A percentile compares a stretch with the other conserved stretches of the same genome.
phyloP scores from a whole-genome alignment of 2,888 invertebrate genomes.

The Brachypalpus laphriformis region DNA sequence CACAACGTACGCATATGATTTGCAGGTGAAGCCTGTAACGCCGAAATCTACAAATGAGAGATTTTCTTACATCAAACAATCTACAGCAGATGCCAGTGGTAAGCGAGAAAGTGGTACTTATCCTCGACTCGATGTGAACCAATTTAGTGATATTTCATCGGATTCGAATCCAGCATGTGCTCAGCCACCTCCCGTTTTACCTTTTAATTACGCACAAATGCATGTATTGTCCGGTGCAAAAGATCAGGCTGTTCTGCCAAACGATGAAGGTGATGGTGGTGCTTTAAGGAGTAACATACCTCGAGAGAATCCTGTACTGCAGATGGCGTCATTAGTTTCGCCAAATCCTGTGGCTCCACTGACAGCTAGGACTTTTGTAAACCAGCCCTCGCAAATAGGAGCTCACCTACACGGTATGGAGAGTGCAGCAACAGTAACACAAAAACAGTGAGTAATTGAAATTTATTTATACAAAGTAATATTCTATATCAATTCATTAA shows the following conservation, averaged over 20 bases:
- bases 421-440: slow-evolving; percentile 41
- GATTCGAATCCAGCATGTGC: slow-evolving; percentile 76
- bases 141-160: slow-evolving; percentile 78
- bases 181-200: slow-evolving; percentile 73
- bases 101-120: slow-evolving; percentile 70
- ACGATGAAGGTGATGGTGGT: slow-evolving; percentile 40
- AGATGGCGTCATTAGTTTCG: slow-evolving; percentile 27
- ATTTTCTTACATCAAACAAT: slow-evolving; percentile 75
- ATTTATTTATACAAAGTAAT: neutral
- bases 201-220: slow-evolving; percentile 59
- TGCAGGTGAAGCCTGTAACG: slow-evolving; percentile 75
- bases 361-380: slow-evolving; percentile 75
- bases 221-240: slow-evolving; percentile 63
- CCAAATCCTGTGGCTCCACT: slow-evolving; percentile 47
- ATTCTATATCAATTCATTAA: neutral
- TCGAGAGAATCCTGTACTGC: slow-evolving; percentile 43
- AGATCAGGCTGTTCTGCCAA: slow-evolving; percentile 48
- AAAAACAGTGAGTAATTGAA: slow-evolving; percentile 71
- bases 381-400: slow-evolving; percentile 61
- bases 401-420: slow-evolving; percentile 45
- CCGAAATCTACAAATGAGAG: slow-evolving; percentile 76
- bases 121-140: slow-evolving; percentile 76
- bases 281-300: slow-evolving; percentile 30
- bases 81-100: slow-evolving; percentile 65
- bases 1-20: slow-evolving; percentile 68